These are phyloP conservation scores for Apus apus DNA, from an alignment of 2,113 vertebrate genomes.

Conservation along the genomic window DNA sequence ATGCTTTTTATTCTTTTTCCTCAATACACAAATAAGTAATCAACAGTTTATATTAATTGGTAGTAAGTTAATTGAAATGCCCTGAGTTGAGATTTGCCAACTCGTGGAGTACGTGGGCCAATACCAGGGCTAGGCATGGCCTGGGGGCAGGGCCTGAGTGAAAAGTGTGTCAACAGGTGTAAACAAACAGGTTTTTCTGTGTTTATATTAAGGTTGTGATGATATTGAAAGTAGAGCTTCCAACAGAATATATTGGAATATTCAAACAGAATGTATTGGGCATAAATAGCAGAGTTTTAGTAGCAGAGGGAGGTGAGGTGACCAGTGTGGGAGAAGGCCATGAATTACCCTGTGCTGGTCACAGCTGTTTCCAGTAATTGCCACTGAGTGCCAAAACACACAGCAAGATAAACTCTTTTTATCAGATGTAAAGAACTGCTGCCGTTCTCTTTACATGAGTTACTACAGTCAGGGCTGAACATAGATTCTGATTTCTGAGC, in stretches of 20 bases:
- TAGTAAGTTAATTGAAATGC: neutral
- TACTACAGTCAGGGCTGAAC: neutral
- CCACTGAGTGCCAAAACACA: neutral
- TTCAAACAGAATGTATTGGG: neutral
- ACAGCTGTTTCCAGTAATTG: neutral
- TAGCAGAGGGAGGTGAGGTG: neutral
- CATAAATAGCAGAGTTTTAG: neutral
- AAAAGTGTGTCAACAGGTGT: neutral
- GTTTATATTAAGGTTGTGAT: neutral
- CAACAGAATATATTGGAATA: too few species aligned
- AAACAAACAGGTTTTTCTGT: neutral
- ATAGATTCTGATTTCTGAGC: neutral
- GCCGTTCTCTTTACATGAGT: too few species aligned
- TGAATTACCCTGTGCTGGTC: neutral
- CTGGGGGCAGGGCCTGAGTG: too few species aligned
- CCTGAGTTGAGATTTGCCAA: fast-evolving
- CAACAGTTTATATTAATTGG: neutral
- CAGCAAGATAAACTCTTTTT: neutral
- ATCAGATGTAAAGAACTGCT: neutral
- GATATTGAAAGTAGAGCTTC: neutral
- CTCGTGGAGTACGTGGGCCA: neutral
- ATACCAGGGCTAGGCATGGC: fast-evolving
- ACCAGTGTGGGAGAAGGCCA: neutral
- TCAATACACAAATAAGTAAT: neutral
- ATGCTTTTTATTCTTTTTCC: neutral